phyloP scores from a whole-genome alignment of 2,797 vertebrate genomes.

The Oreochromis grahami region DNA sequence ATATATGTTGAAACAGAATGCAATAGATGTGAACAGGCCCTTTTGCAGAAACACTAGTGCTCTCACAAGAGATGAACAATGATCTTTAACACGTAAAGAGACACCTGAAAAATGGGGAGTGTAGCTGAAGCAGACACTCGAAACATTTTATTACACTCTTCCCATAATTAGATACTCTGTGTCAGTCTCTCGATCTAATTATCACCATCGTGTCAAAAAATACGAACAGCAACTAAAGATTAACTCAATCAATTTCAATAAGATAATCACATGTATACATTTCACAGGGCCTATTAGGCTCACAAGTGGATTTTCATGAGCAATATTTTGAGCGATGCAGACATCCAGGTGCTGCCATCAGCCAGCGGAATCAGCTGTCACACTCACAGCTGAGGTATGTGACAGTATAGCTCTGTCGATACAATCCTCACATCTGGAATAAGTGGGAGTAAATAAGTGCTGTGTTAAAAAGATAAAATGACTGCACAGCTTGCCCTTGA shows the following conservation, averaged over 20 bases:
- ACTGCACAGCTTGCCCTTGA: slow-evolving; percentile 10
- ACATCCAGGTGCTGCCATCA: not conserved
- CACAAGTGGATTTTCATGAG: not conserved
- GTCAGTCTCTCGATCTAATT: not conserved
- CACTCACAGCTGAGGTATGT: slow-evolving; percentile 28
- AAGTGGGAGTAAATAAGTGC: slow-evolving; percentile 43
- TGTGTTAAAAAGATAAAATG: slow-evolving; percentile 38
- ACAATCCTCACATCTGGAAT: slow-evolving; percentile 33
- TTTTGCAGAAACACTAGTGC: not conserved
- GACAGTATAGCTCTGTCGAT: slow-evolving; percentile 15
- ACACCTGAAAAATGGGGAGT: not conserved
- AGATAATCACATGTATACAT: not conserved
- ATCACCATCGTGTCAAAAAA: not conserved
- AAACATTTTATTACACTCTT: not conserved
- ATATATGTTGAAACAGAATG: not conserved
- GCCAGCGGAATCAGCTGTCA: not conserved
- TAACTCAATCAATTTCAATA: no score
- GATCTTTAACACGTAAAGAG: not conserved
- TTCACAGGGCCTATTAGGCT: not conserved
- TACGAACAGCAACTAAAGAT: not conserved
- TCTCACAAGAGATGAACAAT: not conserved
- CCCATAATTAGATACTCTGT: not conserved
- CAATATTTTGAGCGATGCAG: not conserved
- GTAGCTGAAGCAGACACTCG: not conserved
- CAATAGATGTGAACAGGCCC: not conserved